Base-by-base conservation (phyloP, 2,888 invertebrate genomes). In the Eristalis arbustorum region DNA sequence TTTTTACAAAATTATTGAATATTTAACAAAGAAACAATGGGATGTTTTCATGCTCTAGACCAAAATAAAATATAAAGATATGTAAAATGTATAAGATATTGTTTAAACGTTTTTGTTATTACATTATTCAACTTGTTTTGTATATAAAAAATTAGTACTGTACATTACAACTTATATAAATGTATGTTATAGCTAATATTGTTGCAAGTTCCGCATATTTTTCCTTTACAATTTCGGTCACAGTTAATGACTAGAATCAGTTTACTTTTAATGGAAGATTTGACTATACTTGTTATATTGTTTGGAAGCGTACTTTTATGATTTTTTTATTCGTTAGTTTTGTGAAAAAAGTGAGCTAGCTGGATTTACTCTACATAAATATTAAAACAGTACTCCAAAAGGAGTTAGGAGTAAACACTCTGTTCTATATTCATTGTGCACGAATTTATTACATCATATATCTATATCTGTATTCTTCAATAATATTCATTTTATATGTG, bases 31-130 rank as follows among this genome's bases (percentile, higher is more conserved):
- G 22, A 56, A 56, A 66, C 59, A 57, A 28, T 56, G 71, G 64
- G n/a, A 40, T 57, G 37, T 56, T 25, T 73, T 56, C 8, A 25
- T 62, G 8, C 23, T 18, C 31, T n/a, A 18, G 5, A 61, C 59
- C 6, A 78, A 75, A 84, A 73, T 2, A 64, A 28, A 34, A 66
- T 84, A 23, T 63, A 84, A 79, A 23, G 84, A 84, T 84, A 84
- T 84, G 84, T 84, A 67, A 80, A 80, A 84, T 80, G 75, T 72
- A 84, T 80, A 75, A 71, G 76, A 84, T 84, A 75, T 84, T 66
- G 62, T 69, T 84, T 63, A n/a, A 42, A 18, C 34, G n/a, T 42
- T 66, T 22, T 57, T 59, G n/a, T n/a, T n/a, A n/a, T 42, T 76
- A 40, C 37, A 34, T 34, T 42, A 61, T 23, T 25, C n/a, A 56